phyloP scores from a whole-genome alignment of 2,113 vertebrate species.

The Noturus placidus region DNA sequence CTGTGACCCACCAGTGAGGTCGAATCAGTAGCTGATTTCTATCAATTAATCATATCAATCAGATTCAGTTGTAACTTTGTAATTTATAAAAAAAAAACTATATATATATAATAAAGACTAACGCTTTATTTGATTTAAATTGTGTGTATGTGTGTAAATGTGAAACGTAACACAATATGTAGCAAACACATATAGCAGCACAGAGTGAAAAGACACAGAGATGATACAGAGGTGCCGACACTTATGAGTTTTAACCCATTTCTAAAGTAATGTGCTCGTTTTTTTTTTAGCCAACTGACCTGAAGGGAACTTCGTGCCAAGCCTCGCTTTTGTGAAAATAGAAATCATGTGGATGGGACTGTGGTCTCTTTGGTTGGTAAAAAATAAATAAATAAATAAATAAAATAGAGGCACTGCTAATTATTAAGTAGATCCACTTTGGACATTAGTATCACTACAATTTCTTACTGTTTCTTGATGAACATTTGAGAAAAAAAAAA shows the following conservation, averaged over 20 bases:
- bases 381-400: no score
- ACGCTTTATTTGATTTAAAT: slow-evolving; percentile 21
- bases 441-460: not conserved
- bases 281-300: not conserved
- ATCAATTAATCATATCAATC: not conserved
- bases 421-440: not conserved
- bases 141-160: slow-evolving; percentile 9
- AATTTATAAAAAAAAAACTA: not conserved
- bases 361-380: not conserved
- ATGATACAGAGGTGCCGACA: not conserved
- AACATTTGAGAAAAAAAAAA: not conserved
- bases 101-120: slow-evolving; percentile 29
- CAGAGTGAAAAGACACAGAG: not conserved
- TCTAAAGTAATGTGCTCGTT: not conserved
- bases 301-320: no score
- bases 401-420: not conserved
- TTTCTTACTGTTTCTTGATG: no score
- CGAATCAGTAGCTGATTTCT: slow-evolving; percentile 18
- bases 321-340: no score
- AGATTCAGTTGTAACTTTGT: slow-evolving; percentile 17
- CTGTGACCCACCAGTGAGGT: not conserved
- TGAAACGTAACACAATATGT: not conserved
- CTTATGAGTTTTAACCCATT: not conserved
- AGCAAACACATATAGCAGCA: not conserved
- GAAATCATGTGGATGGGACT: not conserved